Evolutionary conservation across 1,140 invertebrate genomes (phyloP), one percentile per base, ranked within the genome.

Genomic region (Diprion similis): DNA sequence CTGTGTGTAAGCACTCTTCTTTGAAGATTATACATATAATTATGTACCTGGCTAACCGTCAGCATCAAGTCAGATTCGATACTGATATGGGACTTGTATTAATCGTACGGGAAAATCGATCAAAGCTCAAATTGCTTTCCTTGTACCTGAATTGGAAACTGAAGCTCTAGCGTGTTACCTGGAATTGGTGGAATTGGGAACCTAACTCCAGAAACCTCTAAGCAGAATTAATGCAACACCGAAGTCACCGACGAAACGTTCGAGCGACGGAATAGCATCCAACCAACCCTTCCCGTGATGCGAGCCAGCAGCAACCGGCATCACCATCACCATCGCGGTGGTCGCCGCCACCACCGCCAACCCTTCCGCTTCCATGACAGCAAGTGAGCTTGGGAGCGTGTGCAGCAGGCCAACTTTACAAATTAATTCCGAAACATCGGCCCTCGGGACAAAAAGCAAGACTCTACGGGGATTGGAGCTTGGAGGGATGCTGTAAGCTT

Each of bases 351-450:
- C 51, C 51, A 17, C 51, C 24, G n/a, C 51, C 51, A 59, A 59
- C 51, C 51, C 51, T 59, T 59, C n/a, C 51, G 51, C 51, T 59
- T 59, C n/a, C 51, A 59, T 59, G 51, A 59, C 51, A 59, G 51
- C 51, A 59, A 59, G 11, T 59, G 51, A 59, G 51, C 11, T 59
- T 15, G 51, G 51, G 51, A 59, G 51, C 9, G 11, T 37, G 24
- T 59, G 51, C 51, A 68, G 66, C 9, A 66, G 67, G 71, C 74
- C 48, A 77, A 77, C 74, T 77, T 75, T 66, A 46, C 18, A 66
- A 70, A 77, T 77, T 75, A 77, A 77, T 77, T 77, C 71, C 74
- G 64, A 73, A 77, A 77, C 74, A 77, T 75, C 51, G 73, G 71
- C n/a, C 72, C 47, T 70, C 70, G 19, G 68, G 66, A 66, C 46